phyloP scores from a whole-genome alignment of 2,113 vertebrate species.

The Ptyas mucosa region DNA sequence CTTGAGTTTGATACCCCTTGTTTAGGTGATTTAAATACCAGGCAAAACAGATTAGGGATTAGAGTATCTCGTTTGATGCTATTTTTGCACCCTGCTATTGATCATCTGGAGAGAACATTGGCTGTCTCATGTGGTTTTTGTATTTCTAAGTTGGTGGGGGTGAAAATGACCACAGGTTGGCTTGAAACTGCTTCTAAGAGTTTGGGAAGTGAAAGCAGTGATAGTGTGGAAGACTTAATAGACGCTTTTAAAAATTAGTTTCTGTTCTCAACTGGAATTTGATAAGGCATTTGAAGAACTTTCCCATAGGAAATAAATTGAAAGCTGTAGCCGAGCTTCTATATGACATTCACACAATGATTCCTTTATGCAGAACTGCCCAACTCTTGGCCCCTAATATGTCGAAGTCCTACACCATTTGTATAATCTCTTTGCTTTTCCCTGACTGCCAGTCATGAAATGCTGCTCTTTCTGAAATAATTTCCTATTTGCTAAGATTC shows the following conservation, averaged over 20 bases:
- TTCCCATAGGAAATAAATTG: not conserved
- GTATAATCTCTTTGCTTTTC: conserved; percentile 75
- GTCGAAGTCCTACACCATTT: conserved; percentile 61
- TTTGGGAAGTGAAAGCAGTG: not conserved
- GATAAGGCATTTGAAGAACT: not conserved
- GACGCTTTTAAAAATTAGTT: not conserved
- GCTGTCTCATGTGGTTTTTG: not conserved
- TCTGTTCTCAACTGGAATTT: not conserved
- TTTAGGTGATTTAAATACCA: not conserved
- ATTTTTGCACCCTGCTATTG: not conserved
- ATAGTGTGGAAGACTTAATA: not conserved
- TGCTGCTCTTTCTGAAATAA: conserved; percentile 77
- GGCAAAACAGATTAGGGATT: not conserved
- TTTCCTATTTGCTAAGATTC: conserved; percentile 84
- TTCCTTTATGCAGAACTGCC: not conserved
- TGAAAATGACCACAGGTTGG: not conserved
- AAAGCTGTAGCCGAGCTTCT: not conserved
- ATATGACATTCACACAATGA: not conserved
- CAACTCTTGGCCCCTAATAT: not conserved
- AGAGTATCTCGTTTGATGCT: not conserved
- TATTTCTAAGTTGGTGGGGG: not conserved
- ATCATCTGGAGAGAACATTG: not conserved
- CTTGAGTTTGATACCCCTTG: not conserved
- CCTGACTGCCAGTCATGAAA: conserved; percentile 72
- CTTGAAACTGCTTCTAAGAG: not conserved